These are phyloP conservation scores for Agrotis clavis DNA, from an alignment of 2,888 invertebrate genomes.

Conservation along the genomic window DNA sequence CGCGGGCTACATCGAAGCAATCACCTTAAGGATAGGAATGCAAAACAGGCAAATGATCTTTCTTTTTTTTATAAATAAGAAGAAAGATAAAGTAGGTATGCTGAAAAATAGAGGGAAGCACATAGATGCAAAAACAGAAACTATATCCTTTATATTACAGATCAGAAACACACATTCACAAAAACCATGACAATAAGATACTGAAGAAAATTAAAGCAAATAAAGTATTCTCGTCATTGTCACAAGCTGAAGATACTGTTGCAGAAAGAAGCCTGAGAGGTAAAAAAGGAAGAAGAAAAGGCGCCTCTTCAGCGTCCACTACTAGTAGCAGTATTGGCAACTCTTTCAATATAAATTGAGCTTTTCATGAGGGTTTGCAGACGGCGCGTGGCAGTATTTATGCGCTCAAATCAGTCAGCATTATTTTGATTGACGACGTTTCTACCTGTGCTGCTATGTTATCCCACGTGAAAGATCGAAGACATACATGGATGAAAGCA, in stretches of 20 bases:
- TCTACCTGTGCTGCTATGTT: neutral
- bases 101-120: neutral
- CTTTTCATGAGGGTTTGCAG: neutral
- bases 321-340: neutral
- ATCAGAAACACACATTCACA: conserved; percentile 71
- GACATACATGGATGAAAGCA: neutral
- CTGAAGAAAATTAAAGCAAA: conserved; percentile 67
- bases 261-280: conserved; percentile 12
- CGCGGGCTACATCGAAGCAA: too few relatives aligned
- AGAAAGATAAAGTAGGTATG: too few relatives aligned
- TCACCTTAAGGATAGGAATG: too few relatives aligned
- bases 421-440: neutral
- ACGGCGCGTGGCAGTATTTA: neutral
- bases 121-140: neutral
- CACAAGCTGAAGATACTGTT: conserved; percentile 44
- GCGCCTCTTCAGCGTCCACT: neutral
- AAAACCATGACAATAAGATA: conserved; percentile 74
- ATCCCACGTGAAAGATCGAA: neutral
- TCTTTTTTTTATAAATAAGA: too few relatives aligned
- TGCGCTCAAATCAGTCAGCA: neutral
- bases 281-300: conserved; percentile 31
- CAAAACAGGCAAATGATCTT: too few relatives aligned
- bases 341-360: neutral
- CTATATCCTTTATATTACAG: conserved; percentile 67
- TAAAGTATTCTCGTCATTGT: conserved; percentile 62